Base-by-base conservation (phyloP, 2,113 vertebrate genomes). In the Muscicapa adusta region DNA sequence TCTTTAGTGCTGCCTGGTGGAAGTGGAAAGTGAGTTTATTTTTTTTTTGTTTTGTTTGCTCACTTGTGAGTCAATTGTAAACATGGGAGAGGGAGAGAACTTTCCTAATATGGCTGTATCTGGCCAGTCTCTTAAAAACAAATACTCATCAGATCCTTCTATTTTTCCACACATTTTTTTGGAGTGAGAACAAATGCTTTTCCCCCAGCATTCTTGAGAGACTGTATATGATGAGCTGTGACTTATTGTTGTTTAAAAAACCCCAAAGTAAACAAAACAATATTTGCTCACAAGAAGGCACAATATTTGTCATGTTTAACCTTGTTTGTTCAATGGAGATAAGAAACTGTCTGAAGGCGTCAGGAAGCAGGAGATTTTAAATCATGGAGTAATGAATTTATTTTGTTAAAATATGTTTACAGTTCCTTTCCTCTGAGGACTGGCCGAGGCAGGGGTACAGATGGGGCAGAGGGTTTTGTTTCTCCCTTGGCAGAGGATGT, bases 231-330 rank as follows among this genome's bases (percentile, higher is more conserved):
- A 94, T 88, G 67, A 96, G 77, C 62, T 89, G 54, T 95, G 67
- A 68, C 77, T 91, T 92, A 63, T 53, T 65, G 73, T 91, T 75
- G 86, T 75, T 91, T 78, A 25, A 77, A 93, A 83, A 34, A 2
- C 3, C 38, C 28, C 43, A 48, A 73, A 92, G 70, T 82, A 91
- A 96, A 92, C 68, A 91, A 61, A 91, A 40, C 74, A 94, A 71
- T 58, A 92, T 93, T 96, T 94, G 76, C 78, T 85, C 79, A 91
- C 34, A 66, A 73, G 75, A 18, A 95, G 17, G 45, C 71, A 93
- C 71, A 85, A 82, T 85, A 87, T 89, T 91, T 87, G 87, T 82
- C 73, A 28, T 89, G 45, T 72, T 91, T 76, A 95, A 96, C 73
- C 83, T 92, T 86, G 57, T 85, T 95, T 95, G 93, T 74, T 67